Evolutionary conservation across 2,888 invertebrate species (phyloP).

Genomic region (Pandemis corylana): DNA sequence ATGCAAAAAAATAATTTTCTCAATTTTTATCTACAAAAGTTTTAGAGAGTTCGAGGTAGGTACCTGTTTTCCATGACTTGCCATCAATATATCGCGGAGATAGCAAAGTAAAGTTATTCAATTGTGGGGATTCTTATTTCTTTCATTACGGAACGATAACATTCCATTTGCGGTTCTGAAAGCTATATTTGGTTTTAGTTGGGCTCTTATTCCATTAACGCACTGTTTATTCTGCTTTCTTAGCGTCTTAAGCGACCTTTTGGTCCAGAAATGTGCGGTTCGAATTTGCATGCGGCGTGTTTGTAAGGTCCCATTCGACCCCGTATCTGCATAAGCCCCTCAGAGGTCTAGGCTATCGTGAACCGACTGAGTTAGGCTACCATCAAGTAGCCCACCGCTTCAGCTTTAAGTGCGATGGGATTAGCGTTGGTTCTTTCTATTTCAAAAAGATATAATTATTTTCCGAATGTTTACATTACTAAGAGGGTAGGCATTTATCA

Average conservation of each 20-base stretch:
- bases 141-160: too few relatives aligned
- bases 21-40: too few relatives aligned
- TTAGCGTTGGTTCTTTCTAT: conserved; percentile 1
- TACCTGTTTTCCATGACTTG: too few relatives aligned
- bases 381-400: not conserved
- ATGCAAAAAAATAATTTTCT: too few relatives aligned
- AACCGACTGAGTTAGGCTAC: not conserved
- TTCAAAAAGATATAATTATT: not conserved
- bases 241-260: not conserved
- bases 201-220: not conserved
- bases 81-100: too few relatives aligned
- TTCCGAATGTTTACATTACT: too few relatives aligned
- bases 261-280: not conserved
- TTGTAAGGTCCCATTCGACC: not conserved
- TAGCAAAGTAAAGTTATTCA: too few relatives aligned
- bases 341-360: conserved; percentile 10
- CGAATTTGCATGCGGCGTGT: not conserved
- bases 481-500: too few relatives aligned
- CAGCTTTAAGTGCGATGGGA: conserved; percentile 15
- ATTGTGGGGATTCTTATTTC: too few relatives aligned
- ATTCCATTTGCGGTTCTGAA: not conserved
- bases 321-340: conserved; percentile 1
- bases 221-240: not conserved
- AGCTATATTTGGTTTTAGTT: not conserved
- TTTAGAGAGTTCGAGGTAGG: too few relatives aligned